phyloP scores from a whole-genome alignment of 2,797 vertebrate genomes.

The Emydoidea blandingii region DNA sequence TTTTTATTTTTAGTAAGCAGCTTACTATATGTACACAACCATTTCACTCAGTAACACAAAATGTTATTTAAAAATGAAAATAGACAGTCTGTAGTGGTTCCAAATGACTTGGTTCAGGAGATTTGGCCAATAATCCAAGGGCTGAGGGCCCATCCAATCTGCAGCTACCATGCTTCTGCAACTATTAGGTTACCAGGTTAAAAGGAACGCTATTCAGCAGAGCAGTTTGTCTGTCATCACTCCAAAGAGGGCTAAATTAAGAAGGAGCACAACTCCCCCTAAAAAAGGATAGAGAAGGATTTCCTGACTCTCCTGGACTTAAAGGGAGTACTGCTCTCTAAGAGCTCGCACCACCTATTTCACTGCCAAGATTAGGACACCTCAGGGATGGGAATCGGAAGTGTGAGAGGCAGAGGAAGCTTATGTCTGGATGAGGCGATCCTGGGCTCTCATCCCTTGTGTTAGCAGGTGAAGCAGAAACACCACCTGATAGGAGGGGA shows the following conservation, averaged over 20 bases:
- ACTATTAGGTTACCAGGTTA: background rate
- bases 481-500: background rate
- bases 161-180: background rate
- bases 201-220: background rate
- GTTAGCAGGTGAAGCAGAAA: too few relatives aligned
- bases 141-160: rapidly evolving
- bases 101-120: constrained; percentile 29
- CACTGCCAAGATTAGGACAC: background rate
- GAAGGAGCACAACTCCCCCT: background rate
- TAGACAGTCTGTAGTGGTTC: constrained; percentile 31
- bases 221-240: background rate
- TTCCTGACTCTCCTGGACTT: background rate
- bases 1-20: constrained; percentile 31
- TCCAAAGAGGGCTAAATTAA: background rate
- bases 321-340: background rate
- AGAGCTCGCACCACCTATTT: background rate
- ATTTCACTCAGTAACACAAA: constrained; percentile 34
- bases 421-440: background rate
- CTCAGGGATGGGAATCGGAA: background rate
- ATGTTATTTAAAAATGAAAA: constrained; percentile 50
- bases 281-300: background rate
- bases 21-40: constrained; percentile 12
- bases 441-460: background rate
- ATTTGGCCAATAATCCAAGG: constrained; percentile 15
- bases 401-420: background rate